Base-by-base conservation (phyloP, 1,140 invertebrate genomes). In the Mizuhopecten yessoensis region DNA sequence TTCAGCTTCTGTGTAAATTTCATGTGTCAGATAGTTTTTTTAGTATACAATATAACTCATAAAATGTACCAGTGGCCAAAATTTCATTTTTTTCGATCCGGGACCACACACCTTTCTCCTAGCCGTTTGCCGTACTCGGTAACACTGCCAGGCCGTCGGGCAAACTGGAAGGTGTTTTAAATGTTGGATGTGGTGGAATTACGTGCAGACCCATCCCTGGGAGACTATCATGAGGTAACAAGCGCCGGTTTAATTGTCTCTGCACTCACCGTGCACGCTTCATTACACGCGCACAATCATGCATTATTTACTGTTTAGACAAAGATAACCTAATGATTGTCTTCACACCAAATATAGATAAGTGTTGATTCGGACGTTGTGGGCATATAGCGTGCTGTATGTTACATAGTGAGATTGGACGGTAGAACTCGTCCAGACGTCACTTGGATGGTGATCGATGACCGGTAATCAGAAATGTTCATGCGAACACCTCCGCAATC, bases 181-280 rank as follows among this genome's bases (percentile, higher is more conserved):
- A 45, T 45, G 42, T 45, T 45, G 42, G 9, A 45, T 45, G 17
- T 45, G 17, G 42, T 17, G 29, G n/a, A 5, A 75, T 75, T n/a
- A 75, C 57, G 57, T 75, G 57, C 57, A 29, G 17, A 75, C 23
- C n/a, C 2, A 75, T 29, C 57, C 57, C 57, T 75, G 5, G 1
- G 57, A 75, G 57, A 75, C 57, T 45, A 10, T 45, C 42, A 20
- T 45, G 42, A 75, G 57, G 23, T 75, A 75, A 75, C 57, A n/a
- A 75, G 57, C 29, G 57, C n/a, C n/a, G 29, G 1, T 29, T 75
- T 75, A 75, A 75, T 75, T 75, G 57, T 75, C n/a, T n/a, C 57
- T 75, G 57, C 57, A 29, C 57, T 75, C 57, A n/a, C 57, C 57
- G 57, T 75, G 57, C 57, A 75, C 57, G 57, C 57, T 75, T 75